Conservation (phyloP, 2,113 vertebrate genomes). For the Acrocephalus arundinaceus region DNA sequence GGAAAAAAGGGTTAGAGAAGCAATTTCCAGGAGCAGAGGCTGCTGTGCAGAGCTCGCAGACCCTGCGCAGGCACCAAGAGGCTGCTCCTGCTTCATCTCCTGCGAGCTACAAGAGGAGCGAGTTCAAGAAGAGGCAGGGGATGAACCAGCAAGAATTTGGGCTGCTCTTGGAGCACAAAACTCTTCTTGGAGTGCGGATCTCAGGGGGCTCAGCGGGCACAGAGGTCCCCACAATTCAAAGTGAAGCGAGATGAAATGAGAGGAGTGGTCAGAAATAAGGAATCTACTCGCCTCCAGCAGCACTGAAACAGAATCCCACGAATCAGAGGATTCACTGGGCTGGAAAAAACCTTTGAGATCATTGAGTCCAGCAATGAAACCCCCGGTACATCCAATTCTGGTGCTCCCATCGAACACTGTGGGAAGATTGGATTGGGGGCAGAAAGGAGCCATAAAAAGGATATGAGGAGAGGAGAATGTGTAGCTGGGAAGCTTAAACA, state of each 20-base stretch:
- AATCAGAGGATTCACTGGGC: neutral
- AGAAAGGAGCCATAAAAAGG: conserved; percentile 53
- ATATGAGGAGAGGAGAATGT: conserved; percentile 38
- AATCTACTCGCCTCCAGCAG: neutral
- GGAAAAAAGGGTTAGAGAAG: neutral
- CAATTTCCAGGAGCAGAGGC: neutral
- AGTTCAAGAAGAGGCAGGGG: neutral
- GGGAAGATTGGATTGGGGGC: conserved; percentile 42
- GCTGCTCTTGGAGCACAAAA: neutral
- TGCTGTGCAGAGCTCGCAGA: neutral
- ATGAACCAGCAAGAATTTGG: neutral
- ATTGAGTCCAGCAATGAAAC: neutral
- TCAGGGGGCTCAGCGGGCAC: neutral
- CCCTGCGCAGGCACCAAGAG: neutral
- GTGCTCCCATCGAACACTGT: neutral
- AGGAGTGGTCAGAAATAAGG: neutral
- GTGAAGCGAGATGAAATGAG: neutral
- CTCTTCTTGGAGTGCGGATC: neutral
- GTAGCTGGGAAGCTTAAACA: conserved; percentile 38
- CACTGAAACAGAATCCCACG: neutral
- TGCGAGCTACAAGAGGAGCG: neutral
- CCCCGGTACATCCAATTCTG: neutral
- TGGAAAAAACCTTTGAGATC: neutral
- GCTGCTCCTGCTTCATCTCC: neutral
- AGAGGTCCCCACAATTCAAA: neutral